These are phyloP conservation scores for Caenorhabditis afra DNA, from an alignment of 2,888 invertebrate species.

Conservation along the genomic window DNA sequence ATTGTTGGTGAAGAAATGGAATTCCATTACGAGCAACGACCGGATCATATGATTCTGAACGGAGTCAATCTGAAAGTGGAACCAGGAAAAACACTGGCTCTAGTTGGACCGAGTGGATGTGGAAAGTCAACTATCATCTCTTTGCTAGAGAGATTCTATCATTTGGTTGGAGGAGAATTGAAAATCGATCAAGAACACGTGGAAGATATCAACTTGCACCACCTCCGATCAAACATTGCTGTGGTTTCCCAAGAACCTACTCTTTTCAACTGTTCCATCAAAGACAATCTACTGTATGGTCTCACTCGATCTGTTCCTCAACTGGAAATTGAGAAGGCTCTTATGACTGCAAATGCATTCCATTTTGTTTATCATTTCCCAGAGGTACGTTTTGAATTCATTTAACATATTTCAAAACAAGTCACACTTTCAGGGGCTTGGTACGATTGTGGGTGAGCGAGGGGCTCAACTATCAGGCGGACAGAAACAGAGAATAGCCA, in stretches of 20 bases:
- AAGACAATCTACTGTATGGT: constrained; percentile 50
- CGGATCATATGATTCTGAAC: constrained; percentile 37
- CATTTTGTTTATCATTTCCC: constrained; percentile 81
- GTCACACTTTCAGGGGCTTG: constrained; percentile 78
- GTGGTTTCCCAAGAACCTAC: constrained; percentile 82
- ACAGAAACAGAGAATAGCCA: constrained; percentile 82
- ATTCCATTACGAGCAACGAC: constrained; percentile 52
- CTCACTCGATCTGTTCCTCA: constrained; percentile 28
- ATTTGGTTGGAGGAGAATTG: constrained; percentile 85
- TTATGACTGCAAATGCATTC: constrained; percentile 81
- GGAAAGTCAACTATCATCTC: constrained; percentile 82
- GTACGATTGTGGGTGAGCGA: constrained; percentile 81
- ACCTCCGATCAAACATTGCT: constrained; percentile 80
- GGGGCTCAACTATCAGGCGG: constrained; percentile 82
- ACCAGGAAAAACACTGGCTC: constrained; percentile 81
- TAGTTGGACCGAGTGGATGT: constrained; percentile 82
- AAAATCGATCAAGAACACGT: constrained; percentile 80
- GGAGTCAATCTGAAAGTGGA: constrained; percentile 65
- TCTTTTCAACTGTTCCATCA: constrained; percentile 81
- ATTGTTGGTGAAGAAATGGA: constrained; percentile 41
- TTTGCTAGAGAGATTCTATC: constrained; percentile 88
- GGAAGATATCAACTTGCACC: constrained; percentile 65
- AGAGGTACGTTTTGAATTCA: constrained; percentile 36
- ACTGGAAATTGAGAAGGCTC: constrained; percentile 69
- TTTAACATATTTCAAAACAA: not conserved